Evolutionary conservation across 2,113 vertebrate genomes (phyloP).

Genomic region (Indicator maculatus): DNA sequence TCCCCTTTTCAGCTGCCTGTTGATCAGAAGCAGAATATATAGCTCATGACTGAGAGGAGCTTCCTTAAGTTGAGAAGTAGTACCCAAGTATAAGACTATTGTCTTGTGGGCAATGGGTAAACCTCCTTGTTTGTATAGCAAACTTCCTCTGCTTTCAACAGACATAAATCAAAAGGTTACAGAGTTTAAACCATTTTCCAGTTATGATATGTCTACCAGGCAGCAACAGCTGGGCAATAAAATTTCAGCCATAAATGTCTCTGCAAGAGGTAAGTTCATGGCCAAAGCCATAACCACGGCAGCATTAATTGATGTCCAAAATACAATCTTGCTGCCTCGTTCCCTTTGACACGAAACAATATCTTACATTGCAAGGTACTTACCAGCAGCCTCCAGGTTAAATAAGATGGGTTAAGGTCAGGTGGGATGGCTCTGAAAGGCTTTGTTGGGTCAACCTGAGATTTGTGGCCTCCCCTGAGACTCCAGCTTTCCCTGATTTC

Average conservation of each 20-base stretch:
- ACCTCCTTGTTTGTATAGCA: neutral
- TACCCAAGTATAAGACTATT: neutral
- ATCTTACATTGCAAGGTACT: neutral
- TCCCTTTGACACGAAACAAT: neutral
- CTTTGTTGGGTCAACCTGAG: neutral
- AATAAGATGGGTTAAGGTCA: slow-evolving; percentile 11
- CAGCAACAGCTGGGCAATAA: slow-evolving; percentile 60
- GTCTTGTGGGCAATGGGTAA: neutral
- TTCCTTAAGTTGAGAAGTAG: neutral
- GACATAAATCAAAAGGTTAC: neutral
- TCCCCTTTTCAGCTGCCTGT: neutral
- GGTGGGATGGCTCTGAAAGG: neutral
- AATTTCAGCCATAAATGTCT: slow-evolving; percentile 3
- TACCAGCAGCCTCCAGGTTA: slow-evolving; percentile 50
- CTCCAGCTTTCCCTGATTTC: neutral
- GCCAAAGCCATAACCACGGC: slow-evolving; percentile 34
- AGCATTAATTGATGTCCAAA: slow-evolving; percentile 22
- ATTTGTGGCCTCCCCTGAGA: slow-evolving; percentile 43
- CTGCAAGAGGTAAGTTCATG: neutral
- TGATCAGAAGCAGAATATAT: neutral
- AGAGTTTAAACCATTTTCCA: slow-evolving; percentile 25
- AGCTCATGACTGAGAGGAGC: neutral
- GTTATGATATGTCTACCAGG: slow-evolving; percentile 11
- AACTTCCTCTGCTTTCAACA: neutral
- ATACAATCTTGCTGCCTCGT: slow-evolving; percentile 4